Percentiles rank a stretch among this genome's conserved stretches.
These are phyloP conservation scores for Odontocolon sp. DNA, from an alignment of 2,888 invertebrate species.

Conservation along the genomic window DNA sequence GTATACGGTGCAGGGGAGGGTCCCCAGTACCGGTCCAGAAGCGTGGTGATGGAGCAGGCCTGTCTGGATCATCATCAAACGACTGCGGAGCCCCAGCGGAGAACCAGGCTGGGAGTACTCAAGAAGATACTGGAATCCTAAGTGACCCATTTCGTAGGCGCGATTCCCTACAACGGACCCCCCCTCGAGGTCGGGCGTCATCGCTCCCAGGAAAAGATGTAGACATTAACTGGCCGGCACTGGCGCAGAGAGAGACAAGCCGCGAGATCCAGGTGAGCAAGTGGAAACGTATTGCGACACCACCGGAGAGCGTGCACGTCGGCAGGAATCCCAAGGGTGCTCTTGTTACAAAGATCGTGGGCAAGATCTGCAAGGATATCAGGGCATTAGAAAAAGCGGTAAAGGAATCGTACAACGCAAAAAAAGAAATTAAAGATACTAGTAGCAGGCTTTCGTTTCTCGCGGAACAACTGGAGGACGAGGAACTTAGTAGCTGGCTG, in stretches of 20 bases:
- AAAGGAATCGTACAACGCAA: constrained; percentile 26
- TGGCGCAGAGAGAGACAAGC: background rate
- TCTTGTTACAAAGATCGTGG: background rate
- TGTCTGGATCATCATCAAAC: background rate
- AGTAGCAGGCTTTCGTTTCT: background rate
- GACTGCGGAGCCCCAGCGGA: background rate
- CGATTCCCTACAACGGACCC: background rate
- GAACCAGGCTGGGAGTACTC: background rate
- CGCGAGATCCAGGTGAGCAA: background rate
- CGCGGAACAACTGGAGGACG: background rate
- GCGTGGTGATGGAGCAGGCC: background rate
- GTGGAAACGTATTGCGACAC: background rate
- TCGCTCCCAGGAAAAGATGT: background rate
- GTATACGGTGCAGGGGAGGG: background rate
- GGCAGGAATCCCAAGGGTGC: background rate
- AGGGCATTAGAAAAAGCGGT: background rate
- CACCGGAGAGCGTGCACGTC: background rate
- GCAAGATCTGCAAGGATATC: constrained; percentile 2
- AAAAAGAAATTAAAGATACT: constrained; percentile 10
- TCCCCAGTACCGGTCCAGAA: background rate
- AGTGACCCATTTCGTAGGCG: background rate
- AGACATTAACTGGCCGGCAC: background rate
- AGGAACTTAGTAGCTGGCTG: background rate
- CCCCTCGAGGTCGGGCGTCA: background rate
- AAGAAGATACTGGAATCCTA: background rate